Conservation (phyloP, 2,888 invertebrate genomes). For the Tetranychus truncatus region DNA sequence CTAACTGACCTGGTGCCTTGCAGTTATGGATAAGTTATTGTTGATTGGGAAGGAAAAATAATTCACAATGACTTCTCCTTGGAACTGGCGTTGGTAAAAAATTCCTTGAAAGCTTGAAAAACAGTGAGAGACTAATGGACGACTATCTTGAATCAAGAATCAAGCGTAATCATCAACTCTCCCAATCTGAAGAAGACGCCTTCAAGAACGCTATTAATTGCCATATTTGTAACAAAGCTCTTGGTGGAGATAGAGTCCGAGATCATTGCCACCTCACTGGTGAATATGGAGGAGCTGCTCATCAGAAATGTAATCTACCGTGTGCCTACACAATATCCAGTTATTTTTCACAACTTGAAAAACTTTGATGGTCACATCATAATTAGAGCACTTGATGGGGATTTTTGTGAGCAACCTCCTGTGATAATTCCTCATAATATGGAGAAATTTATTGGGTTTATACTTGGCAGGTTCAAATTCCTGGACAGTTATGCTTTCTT, state of each 20-base stretch:
- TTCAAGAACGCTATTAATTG: not conserved
- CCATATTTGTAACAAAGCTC: too few relatives aligned
- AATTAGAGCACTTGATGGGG: not conserved
- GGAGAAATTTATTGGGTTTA: not conserved
- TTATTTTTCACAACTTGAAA: constrained; percentile 2
- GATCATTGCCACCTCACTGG: too few relatives aligned
- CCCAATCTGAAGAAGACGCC: not conserved
- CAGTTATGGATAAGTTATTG: not conserved
- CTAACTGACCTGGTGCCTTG: not conserved
- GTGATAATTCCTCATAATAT: too few relatives aligned
- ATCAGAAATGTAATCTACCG: too few relatives aligned
- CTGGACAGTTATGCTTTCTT: not conserved
- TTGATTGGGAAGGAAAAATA: not conserved
- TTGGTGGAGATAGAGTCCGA: too few relatives aligned
- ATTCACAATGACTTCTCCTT: not conserved
- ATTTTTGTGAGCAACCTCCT: not conserved
- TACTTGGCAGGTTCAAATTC: not conserved
- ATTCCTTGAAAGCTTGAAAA: not conserved
- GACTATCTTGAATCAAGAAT: too few relatives aligned
- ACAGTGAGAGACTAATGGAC: too few relatives aligned
- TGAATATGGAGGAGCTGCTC: too few relatives aligned
- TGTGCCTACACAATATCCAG: not conserved
- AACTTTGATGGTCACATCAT: constrained; percentile 6
- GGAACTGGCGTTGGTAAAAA: not conserved
- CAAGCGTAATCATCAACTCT: too few relatives aligned